Evolutionary conservation across 2,113 vertebrate genomes (phyloP), one percentile per base, ranked within the genome.

Genomic region (Lathamus discolor): DNA sequence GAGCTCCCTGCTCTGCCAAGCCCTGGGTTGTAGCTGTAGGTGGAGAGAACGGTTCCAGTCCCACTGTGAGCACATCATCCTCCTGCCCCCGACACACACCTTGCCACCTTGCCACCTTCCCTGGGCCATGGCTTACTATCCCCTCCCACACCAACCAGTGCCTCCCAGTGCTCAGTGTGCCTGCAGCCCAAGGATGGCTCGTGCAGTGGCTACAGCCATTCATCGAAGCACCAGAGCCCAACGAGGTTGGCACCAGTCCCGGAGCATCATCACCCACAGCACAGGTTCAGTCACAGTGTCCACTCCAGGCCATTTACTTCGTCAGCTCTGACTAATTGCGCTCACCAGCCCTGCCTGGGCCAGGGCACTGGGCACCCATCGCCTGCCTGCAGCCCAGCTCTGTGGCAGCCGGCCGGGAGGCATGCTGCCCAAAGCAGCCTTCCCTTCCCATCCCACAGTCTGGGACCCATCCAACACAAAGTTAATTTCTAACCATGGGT

Each of bases 401-500:
- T 2, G 7, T 48, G 68, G 64, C 68, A 4, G 63, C 37, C 4
- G 5, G 77, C n/a, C 33, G 0, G 66, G 70, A 92, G 69, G 72
- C 85, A 82, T 7, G 2, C 69, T 82, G 93, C 86, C 95, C 41
- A 2, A 61, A 95, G 75, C 81, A 96, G 90, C 81, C 96, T 98
- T 95, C 95, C 95, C 85, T 97, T 97, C 97, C 87, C 95, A 98
- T 96, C 95, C 97, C 98, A 96, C 97, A 97, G 96, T 90, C 98
- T 98, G 98, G 98, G 97, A 93, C 91, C 75, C 84, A 97, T 98
- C 98, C 97, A 98, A 98, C 91, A 98, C 97, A 97, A 98, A 98
- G 98, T 98, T 98, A 98, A 98, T 97, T 97, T 97, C 97, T 98
- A 98, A 98, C 98, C 97, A 97, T 98, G 95, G 97, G 96, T 97